Evolutionary conservation across 2,888 invertebrate genomes (phyloP).

Genomic region (Nudaria mundana): DNA sequence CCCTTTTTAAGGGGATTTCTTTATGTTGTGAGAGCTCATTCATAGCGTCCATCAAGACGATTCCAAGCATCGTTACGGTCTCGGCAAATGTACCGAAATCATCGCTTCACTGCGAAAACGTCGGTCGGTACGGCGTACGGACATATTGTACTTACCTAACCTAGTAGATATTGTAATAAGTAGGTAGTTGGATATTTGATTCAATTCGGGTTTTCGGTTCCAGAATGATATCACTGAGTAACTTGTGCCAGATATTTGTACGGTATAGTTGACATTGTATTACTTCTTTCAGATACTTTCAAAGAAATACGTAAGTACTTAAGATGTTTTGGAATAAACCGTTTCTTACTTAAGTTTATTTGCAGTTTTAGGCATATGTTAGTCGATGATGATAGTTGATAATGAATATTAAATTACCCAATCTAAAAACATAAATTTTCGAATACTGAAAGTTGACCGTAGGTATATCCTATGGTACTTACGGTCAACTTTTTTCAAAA

Average conservation of each 20-base stretch:
- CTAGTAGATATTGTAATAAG: constrained; percentile 56
- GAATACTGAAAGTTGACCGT: no score
- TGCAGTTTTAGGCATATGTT: no score
- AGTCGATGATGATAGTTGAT: no score
- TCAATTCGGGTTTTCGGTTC: constrained; percentile 53
- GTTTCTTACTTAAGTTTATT: no score
- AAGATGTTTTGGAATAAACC: no score
- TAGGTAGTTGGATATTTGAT: constrained; percentile 52
- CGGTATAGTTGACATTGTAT: constrained; percentile 21
- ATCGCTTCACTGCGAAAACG: constrained; percentile 74
- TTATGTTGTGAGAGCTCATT: constrained; percentile 83
- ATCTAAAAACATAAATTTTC: no score
- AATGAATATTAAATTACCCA: no score
- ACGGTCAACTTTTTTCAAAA: no score
- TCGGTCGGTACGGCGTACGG: constrained; percentile 50
- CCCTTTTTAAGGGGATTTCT: constrained; percentile 82
- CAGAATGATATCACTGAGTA: constrained; percentile 34
- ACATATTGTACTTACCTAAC: constrained; percentile 71
- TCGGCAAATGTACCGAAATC: constrained; percentile 82
- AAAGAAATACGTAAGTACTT: neutral
- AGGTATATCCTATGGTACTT: no score
- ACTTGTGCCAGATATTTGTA: constrained; percentile 31
- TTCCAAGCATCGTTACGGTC: constrained; percentile 84
- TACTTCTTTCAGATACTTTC: constrained; percentile 21
- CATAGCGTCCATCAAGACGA: constrained; percentile 84